These are phyloP conservation scores for Thamnophis elegans DNA, from an alignment of 2,797 vertebrate species.

Conservation along the genomic window DNA sequence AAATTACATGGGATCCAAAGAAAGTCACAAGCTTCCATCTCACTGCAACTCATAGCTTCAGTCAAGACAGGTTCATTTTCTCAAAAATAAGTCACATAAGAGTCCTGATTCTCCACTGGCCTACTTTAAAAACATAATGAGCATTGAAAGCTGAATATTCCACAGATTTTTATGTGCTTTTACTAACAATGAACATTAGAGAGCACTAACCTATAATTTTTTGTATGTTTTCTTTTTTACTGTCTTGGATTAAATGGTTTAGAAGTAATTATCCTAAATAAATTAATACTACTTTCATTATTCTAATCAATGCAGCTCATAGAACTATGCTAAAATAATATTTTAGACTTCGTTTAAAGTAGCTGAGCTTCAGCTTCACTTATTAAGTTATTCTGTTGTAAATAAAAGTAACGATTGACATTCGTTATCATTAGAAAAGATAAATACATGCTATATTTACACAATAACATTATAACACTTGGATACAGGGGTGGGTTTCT, in stretches of 20 bases:
- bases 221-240: not conserved
- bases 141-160: slow-evolving; percentile 31
- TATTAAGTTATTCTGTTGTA: not conserved
- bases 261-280: not conserved
- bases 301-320: slow-evolving; percentile 23
- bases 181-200: slow-evolving; percentile 29
- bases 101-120: slow-evolving; percentile 44
- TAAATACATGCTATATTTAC: slow-evolving; percentile 20
- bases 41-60: slow-evolving; percentile 31
- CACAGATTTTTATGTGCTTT: slow-evolving; percentile 29
- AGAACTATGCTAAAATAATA: slow-evolving; percentile 24
- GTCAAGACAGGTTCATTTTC: slow-evolving; percentile 44
- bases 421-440: slow-evolving; percentile 12
- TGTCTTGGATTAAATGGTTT: not conserved
- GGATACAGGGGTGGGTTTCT: too few species aligned
- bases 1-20: not conserved
- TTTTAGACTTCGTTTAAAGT: not conserved
- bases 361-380: not conserved
- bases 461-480: not conserved
- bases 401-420: not conserved
- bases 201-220: not conserved
- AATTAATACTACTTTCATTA: slow-evolving; percentile 13
- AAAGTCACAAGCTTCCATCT: slow-evolving; percentile 28
- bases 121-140: slow-evolving; percentile 30
- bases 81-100: slow-evolving; percentile 45